Conservation (phyloP, 2,888 invertebrate species). For the Reticulitermes lucifugus region DNA sequence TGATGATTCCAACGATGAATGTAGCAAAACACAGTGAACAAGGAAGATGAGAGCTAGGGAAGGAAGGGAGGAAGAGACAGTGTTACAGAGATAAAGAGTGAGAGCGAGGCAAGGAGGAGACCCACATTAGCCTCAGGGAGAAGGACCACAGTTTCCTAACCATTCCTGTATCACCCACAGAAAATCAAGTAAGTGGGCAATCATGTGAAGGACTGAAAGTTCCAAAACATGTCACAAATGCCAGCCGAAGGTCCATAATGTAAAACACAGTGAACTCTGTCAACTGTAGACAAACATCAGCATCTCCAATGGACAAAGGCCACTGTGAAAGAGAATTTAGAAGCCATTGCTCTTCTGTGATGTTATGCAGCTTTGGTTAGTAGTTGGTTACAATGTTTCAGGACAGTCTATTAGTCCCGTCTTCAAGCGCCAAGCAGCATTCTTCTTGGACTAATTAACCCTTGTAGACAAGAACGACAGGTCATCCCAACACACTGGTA, state of each 20-base stretch:
- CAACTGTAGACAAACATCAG: too few relatives aligned
- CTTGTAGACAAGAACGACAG: too few relatives aligned
- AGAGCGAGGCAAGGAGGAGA: neutral
- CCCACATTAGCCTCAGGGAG: constrained; percentile 28
- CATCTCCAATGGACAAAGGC: too few relatives aligned
- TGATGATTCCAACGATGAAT: constrained; percentile 4
- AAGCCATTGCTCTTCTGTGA: too few relatives aligned
- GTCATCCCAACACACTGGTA: too few relatives aligned
- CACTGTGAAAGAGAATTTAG: too few relatives aligned
- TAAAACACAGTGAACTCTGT: neutral
- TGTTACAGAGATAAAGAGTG: constrained; percentile 25
- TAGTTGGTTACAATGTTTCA: too few relatives aligned
- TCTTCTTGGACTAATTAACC: too few relatives aligned
- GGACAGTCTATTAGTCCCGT: too few relatives aligned
- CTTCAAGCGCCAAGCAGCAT: too few relatives aligned
- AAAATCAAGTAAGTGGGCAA: neutral
- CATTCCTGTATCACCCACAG: neutral
- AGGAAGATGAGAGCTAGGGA: constrained; percentile 23
- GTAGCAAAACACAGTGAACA: constrained; percentile 24
- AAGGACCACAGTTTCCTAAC: constrained; percentile 11
- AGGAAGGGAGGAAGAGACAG: constrained; percentile 20
- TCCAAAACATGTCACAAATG: too few relatives aligned
- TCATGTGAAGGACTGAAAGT: neutral
- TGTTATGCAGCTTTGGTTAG: too few relatives aligned
- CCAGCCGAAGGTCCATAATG: neutral